These are phyloP conservation scores for Neoitamus cyanurus DNA, from an alignment of 2,888 invertebrate genomes.

Conservation along the genomic window DNA sequence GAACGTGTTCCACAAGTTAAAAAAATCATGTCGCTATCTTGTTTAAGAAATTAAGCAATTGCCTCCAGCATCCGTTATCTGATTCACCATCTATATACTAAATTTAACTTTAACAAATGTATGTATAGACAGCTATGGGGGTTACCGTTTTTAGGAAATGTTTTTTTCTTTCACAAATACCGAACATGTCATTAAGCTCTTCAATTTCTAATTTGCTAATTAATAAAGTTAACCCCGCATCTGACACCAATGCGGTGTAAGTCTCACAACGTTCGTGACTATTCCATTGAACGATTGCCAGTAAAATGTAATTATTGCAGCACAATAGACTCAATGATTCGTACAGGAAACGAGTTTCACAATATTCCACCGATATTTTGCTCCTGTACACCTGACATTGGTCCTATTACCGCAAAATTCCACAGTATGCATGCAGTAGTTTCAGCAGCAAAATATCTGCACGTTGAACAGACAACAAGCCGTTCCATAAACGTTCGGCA, in stretches of 20 bases:
- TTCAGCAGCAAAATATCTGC: background rate
- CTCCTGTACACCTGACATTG: conserved; percentile 1
- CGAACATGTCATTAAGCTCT: too few relatives aligned
- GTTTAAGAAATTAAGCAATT: too few relatives aligned
- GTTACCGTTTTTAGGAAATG: too few relatives aligned
- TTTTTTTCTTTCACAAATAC: too few relatives aligned
- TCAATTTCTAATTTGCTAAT: background rate
- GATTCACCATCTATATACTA: too few relatives aligned
- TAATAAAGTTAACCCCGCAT: background rate
- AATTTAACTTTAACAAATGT: too few relatives aligned
- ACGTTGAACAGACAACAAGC: background rate
- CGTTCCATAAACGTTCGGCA: background rate
- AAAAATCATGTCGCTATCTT: too few relatives aligned
- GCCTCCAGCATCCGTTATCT: too few relatives aligned
- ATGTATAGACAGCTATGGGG: too few relatives aligned
- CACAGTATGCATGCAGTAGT: background rate
- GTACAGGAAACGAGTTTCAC: background rate
- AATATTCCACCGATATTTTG: background rate
- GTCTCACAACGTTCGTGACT: background rate
- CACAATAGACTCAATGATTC: background rate
- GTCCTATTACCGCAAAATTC: background rate
- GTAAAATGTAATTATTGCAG: background rate
- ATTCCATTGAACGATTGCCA: background rate
- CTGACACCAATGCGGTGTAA: background rate
- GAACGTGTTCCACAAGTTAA: background rate